Conservation (phyloP, 92 coral and sea anemone species). For the Heteractis magnifica region DNA sequence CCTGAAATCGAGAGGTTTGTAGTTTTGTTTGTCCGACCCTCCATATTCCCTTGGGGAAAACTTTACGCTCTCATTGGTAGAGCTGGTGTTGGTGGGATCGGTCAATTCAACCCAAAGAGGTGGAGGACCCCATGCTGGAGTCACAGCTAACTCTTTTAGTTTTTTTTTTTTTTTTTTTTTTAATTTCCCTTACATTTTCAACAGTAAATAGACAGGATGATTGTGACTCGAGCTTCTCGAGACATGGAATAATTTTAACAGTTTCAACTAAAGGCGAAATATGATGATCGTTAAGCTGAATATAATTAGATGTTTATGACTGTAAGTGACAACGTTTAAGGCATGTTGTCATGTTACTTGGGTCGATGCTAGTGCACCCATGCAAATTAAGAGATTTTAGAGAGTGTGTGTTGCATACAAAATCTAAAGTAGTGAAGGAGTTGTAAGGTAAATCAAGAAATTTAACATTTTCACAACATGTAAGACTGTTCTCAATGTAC, state of each 20-base stretch:
- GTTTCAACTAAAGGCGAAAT: constrained; percentile 37
- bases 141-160: constrained; percentile 52
- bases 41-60: too few relatives aligned
- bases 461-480: constrained; percentile 22
- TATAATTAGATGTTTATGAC: constrained; percentile 38
- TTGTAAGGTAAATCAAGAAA: constrained; percentile 40
- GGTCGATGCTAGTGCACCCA: constrained; percentile 42
- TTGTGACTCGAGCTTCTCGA: constrained; percentile 34
- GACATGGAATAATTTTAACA: constrained; percentile 34
- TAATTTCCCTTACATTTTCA: constrained; percentile 49
- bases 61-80: too few relatives aligned
- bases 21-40: too few relatives aligned
- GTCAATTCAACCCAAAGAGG: constrained; percentile 63
- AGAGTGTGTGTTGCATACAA: constrained; percentile 35
- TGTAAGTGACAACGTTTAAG: constrained; percentile 39
- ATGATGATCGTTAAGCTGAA: constrained; percentile 42
- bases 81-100: too few relatives aligned
- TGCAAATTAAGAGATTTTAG: constrained; percentile 30
- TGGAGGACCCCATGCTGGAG: constrained; percentile 59
- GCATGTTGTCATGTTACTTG: constrained; percentile 37
- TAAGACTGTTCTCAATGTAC: constrained; percentile 41
- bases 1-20: too few relatives aligned
- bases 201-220: constrained; percentile 20
- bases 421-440: constrained; percentile 36
- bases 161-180: constrained; percentile 56